Base-by-base conservation (phyloP, 2,888 invertebrate species). In the Protophormia terraenovae region DNA sequence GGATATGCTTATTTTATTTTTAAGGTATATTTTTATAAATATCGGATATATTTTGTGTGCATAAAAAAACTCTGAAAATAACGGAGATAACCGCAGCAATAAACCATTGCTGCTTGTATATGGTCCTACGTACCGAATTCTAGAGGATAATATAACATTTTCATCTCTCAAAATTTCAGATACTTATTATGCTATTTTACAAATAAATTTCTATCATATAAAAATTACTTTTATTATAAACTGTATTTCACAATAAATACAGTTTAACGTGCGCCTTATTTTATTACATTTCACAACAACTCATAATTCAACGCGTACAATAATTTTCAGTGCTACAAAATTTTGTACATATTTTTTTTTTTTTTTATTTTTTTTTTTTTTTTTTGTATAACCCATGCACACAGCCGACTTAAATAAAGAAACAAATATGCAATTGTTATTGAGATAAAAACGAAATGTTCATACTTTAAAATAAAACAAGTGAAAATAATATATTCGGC, bases 261-360 rank as follows among this genome's bases (percentile, higher is more conserved):
- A 45, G 22, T 24, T 58, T 79, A 71, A 78, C 47, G 38, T 8
- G 27, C 19, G 19, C 50, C 69, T 71, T 72, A 24, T 71, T 64
- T 64, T 64, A 79, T 64, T 71, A 53, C 53, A 69, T 71, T 41
- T 58, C 69, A 27, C 62, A 69, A 38, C 71, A 66, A 35, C 47
- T 77, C 82, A 66, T 83, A 83, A 47, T 71, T 72, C 41, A 55
- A 77, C 47, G 71, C 82, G 69, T 47, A 47, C 35, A 76, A 71
- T 64, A 53, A 83, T 66, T 76, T 76, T 67, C 27, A 35, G n/a
- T 47, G 55, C 41, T 64, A 60, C 45, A 76, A 76, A 69, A 2
- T 67, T 50, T 47, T 41, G 35, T 53, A 14, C 14, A 8, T 50
- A 27, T 12, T 22, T 24, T 73, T 73, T 75, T n/a, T n/a, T n/a